Evolutionary conservation across 2,888 invertebrate genomes (phyloP).

Genomic region (Baronia brevicornis): DNA sequence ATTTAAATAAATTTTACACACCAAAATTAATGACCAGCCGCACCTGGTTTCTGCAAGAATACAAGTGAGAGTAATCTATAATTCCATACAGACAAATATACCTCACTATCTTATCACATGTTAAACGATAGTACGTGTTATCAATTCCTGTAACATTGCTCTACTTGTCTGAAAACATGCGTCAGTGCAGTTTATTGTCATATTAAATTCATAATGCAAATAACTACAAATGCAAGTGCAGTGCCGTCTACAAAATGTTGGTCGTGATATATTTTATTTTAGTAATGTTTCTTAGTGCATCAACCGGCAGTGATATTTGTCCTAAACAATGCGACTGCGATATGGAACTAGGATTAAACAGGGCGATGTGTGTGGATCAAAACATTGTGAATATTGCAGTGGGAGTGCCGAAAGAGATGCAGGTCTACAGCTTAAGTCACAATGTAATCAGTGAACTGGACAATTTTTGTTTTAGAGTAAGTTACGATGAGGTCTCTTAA

Average conservation of each 20-base stretch:
- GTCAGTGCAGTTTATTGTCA: conserved; percentile 31
- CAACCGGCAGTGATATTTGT: conserved; percentile 39
- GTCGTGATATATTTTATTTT: conserved; percentile 32
- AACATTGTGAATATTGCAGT: conserved; percentile 75
- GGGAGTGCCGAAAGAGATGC: conserved; percentile 74
- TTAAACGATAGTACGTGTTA: conserved; percentile 19
- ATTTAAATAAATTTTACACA: too few relatives aligned
- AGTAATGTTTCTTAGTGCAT: conserved; percentile 25
- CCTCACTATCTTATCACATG: conserved; percentile 24
- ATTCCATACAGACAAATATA: conserved; percentile 14
- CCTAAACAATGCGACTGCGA: conserved; percentile 75
- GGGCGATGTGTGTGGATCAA: conserved; percentile 72
- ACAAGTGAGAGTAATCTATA: conserved; percentile 11
- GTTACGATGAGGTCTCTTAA: conserved; percentile 5
- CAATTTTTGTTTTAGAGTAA: conserved; percentile 77
- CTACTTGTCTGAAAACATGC: conserved; percentile 41
- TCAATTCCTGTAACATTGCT: conserved; percentile 30
- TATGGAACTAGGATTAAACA: conserved; percentile 58
- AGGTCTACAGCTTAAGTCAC: conserved; percentile 76
- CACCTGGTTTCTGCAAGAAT: conserved; percentile 2
- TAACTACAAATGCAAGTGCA: conserved; percentile 17
- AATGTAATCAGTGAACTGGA: conserved; percentile 78
- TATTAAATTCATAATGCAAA: conserved; percentile 42
- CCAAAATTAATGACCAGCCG: too few relatives aligned
- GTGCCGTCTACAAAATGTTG: conserved; percentile 37